Conservation (phyloP, 2,113 vertebrate genomes). For the Syrrhaptes paradoxus region DNA sequence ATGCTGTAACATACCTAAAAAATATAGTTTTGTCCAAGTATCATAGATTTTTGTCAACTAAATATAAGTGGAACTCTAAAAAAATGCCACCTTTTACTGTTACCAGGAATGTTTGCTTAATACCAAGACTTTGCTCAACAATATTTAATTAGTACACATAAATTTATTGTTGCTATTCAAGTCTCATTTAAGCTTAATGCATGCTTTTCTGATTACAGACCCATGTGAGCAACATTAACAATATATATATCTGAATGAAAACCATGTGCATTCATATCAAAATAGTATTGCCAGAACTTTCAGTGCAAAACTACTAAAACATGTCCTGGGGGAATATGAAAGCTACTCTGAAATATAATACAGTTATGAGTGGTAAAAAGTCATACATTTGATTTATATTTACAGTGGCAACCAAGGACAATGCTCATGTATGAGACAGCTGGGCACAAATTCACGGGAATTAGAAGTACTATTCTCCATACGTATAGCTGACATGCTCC, state of each 20-base stretch:
- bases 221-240: neutral
- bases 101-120: neutral
- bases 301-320: neutral
- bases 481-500: neutral
- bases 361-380: neutral
- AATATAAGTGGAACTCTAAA: neutral
- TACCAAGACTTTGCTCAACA: neutral
- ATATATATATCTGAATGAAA: neutral
- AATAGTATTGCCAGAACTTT: neutral
- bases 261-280: neutral
- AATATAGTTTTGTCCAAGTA: neutral
- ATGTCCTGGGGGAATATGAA: neutral
- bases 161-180: neutral
- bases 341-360: neutral
- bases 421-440: neutral
- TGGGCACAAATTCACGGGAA: neutral
- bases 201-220: neutral
- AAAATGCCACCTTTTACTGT: neutral
- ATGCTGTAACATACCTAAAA: neutral
- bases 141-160: neutral
- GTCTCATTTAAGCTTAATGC: neutral
- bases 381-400: neutral
- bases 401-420: neutral
- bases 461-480: neutral
- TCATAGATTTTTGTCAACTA: neutral